These are phyloP conservation scores for Macrotis lagotis DNA, from an alignment of 2,113 vertebrate species.

Conservation along the genomic window DNA sequence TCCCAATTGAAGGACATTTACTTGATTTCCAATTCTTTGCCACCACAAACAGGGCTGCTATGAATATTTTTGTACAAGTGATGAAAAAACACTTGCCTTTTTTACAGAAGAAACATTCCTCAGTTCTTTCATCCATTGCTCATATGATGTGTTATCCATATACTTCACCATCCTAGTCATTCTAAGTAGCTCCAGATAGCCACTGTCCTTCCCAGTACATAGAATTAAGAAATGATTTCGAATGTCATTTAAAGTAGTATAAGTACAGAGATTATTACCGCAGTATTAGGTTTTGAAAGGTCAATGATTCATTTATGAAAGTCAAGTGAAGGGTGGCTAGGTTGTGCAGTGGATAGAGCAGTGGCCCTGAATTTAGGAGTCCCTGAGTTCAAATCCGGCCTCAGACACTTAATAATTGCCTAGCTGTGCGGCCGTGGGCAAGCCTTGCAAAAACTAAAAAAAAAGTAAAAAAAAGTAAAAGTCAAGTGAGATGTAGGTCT, in stretches of 20 bases:
- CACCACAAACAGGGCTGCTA: too few relatives aligned
- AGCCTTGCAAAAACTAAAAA: too few relatives aligned
- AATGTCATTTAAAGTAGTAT: background rate
- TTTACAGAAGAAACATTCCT: background rate
- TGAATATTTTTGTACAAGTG: too few relatives aligned
- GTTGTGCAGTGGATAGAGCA: too few relatives aligned
- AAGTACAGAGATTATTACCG: background rate
- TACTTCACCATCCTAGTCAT: background rate
- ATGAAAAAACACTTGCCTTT: background rate
- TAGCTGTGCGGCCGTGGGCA: too few relatives aligned
- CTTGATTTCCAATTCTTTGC: too few relatives aligned
- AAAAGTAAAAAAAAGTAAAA: too few relatives aligned
- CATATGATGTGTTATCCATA: background rate
- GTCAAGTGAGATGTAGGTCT: background rate
- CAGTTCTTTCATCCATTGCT: background rate
- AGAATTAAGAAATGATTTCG: background rate
- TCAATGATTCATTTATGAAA: background rate
- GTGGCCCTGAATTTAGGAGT: too few relatives aligned
- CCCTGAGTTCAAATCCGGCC: too few relatives aligned
- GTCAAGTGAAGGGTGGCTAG: too few relatives aligned
- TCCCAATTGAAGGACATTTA: too few relatives aligned
- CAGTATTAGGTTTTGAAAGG: background rate
- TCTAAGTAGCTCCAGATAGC: background rate
- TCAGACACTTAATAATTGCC: too few relatives aligned
- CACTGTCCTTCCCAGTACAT: background rate